Conservation (phyloP, 1,140 invertebrate genomes). For the Calosoma granatense region DNA sequence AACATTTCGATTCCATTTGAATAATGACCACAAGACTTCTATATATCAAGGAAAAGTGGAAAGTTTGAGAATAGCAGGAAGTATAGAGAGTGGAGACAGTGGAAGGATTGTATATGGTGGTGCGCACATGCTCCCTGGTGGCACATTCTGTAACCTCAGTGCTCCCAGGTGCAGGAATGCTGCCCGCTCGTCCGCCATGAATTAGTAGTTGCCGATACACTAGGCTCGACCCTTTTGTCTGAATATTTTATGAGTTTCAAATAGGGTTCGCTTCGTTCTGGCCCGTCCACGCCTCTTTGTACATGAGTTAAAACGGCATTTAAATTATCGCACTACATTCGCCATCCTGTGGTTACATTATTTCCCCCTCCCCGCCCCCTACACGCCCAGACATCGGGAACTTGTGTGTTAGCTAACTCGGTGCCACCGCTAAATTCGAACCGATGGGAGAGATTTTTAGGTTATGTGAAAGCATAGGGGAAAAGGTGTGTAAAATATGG, state of each 20-base stretch:
- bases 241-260: background rate
- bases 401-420: background rate
- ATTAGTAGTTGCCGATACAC: slow-evolving; percentile 4
- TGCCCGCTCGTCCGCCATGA: background rate
- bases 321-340: background rate
- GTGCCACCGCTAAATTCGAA: no score
- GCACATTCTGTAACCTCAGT: background rate
- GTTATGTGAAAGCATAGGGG: no score
- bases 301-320: background rate
- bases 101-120: no score
- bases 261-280: background rate
- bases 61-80: no score
- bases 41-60: no score
- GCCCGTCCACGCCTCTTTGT: background rate
- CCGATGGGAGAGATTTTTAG: no score
- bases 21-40: no score
- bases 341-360: background rate
- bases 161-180: background rate
- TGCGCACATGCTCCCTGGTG: background rate
- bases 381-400: no score
- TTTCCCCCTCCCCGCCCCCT: no score
- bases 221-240: background rate
- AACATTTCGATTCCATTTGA: no score
- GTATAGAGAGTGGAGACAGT: no score
- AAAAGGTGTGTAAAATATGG: no score